Evolutionary conservation across 2,888 invertebrate species (phyloP), one percentile per base, ranked within the genome.

Genomic region (Himalopsyche kuldschensis): DNA sequence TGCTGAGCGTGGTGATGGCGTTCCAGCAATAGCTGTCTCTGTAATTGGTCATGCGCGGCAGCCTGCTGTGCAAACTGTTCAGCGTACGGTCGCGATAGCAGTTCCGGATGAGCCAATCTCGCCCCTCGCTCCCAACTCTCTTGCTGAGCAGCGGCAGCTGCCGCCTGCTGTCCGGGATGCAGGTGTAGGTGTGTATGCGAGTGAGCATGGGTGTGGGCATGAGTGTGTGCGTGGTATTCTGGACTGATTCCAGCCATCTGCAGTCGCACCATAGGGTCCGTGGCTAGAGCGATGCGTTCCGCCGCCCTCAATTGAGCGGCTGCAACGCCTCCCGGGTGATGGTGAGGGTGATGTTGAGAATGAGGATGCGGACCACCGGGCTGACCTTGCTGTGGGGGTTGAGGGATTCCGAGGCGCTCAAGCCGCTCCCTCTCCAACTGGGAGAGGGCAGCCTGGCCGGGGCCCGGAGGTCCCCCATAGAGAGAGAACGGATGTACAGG

Each of bases 161-260:
- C 93, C 87, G 93, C 93, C 89, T 95, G 95, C 90, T 94, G 95
- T 86, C 95, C 95, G 88, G 95, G 95, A 89, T 94, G 95, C 87
- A 95, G 93, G 92, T 96, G 96, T 87, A 96, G 93, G 92, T 96
- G 96, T 87, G 96, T 95, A 92, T 96, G 96, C 88, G 97, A 96
- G 92, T 97, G 97, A 89, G 97, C 96, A 90, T 97, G 97, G 87
- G 96, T 96, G 92, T 97, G 97, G 88, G 97, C 96, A 90, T 97
- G 97, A 87, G 97, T 96, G 92, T 97, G 97, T 89, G 97, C 96
- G 91, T 97, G 97, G 92, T 96, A 97, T 92, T 97, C 97, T 79
- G 95, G 95, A 88, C 94, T 95, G 88, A 96, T 95, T 89, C 97
- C 97, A 88, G 97, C 97, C 97, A 98, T 97, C 93, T 97, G 97